Base-by-base conservation (phyloP, 2,888 invertebrate species). In the Brenthis hecate region DNA sequence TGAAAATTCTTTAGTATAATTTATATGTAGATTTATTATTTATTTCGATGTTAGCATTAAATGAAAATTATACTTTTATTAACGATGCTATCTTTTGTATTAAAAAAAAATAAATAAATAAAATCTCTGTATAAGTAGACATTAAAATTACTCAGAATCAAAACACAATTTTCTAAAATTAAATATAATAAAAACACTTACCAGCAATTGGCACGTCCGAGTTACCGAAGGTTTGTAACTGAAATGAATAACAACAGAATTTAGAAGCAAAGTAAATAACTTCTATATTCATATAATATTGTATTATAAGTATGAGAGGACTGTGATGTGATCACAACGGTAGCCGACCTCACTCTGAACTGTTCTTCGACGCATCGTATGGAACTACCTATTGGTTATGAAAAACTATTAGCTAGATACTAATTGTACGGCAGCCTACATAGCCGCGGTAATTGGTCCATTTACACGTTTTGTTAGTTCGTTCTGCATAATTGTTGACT, bases 401-500 rank as follows among this genome's bases (percentile, higher is more conserved):
- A 89, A 91, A 72, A 92, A 89, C 88, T 89, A 90, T 92, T 92
- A 92, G 92, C 91, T 83, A 80, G 79, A 82, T 81, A 90, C 92
- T 92, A 92, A 92, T 92, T 92, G 91, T 86, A 82, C 85, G 78
- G 86, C 85, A 91, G 90, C 91, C 91, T 91, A 91, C 92, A 92
- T 92, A 86, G 82, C 83, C 79, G 81, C 88, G 91, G 91, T 92
- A 92, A 92, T 92, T 92, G 92, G 84, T 81, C 91, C 89, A 92
- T 92, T 92, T 92, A 92, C 92, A 92, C 91, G 85, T 91, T 89
- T 91, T 81, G 92, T 92, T 92, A 92, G 92, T 88, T 85, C 78
- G 79, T 78, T 83, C 81, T 85, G 87, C 85, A 89, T 92, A 92
- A 92, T 92, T 92, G 87, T 83, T 81, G 84, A 77, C 83, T 87